phyloP scores from a whole-genome alignment of 2,113 vertebrate species.

The Planiliza haematocheilus region DNA sequence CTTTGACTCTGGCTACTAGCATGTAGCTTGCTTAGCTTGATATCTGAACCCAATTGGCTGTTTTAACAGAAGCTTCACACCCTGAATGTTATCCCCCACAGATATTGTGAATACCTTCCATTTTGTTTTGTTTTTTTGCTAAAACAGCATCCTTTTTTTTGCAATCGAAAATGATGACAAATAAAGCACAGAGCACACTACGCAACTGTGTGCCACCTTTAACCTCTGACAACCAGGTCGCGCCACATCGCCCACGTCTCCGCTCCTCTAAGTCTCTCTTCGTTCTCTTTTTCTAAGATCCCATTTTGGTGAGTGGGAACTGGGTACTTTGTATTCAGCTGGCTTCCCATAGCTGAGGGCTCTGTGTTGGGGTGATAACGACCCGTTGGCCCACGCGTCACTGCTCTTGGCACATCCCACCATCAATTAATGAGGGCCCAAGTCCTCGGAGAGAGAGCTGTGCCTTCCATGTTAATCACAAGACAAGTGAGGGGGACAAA shows the following conservation, averaged over 20 bases:
- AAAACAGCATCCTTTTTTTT: too few relatives aligned
- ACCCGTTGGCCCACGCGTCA: constrained; percentile 53
- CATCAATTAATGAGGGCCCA: constrained; percentile 66
- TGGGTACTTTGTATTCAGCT: constrained; percentile 54
- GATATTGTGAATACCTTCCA: too few relatives aligned
- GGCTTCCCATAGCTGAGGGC: constrained; percentile 37
- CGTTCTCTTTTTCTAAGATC: constrained; percentile 22
- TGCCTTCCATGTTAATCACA: constrained; percentile 66
- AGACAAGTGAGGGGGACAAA: constrained; percentile 42
- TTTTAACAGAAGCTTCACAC: too few relatives aligned
- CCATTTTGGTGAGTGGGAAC: constrained; percentile 19
- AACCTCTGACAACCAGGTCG: constrained; percentile 14
- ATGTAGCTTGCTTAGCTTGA: too few relatives aligned
- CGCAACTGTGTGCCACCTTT: constrained; percentile 19
- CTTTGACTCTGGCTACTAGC: too few relatives aligned
- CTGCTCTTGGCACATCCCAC: constrained; percentile 57
- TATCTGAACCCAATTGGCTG: too few relatives aligned
- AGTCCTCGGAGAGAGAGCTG: constrained; percentile 54
- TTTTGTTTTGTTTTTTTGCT: background rate
- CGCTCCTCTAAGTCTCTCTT: constrained; percentile 9
- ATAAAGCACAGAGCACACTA: background rate
- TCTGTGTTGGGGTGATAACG: constrained; percentile 73
- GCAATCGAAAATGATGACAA: background rate
- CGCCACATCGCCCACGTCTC: background rate
- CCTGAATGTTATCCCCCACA: too few relatives aligned